Conservation (phyloP, 1,140 invertebrate species). For the Zaprionus capensis region DNA sequence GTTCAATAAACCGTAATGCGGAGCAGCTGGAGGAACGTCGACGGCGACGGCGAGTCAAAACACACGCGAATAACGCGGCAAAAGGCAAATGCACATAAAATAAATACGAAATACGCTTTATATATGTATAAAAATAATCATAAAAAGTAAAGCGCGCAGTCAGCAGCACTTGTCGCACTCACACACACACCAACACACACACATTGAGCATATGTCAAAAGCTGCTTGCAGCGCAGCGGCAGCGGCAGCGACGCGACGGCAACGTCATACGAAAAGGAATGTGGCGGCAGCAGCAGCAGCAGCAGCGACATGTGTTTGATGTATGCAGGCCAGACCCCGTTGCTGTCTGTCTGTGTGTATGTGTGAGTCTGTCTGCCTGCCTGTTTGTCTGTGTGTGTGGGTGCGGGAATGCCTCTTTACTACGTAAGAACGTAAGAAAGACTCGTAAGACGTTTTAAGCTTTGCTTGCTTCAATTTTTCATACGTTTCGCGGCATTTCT, state of each 20-base stretch:
- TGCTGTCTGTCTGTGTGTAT: constrained; percentile 8
- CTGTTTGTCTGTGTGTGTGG: constrained; percentile 37
- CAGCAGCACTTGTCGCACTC: constrained; percentile 47
- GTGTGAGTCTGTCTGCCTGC: constrained; percentile 1
- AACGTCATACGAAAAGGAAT: constrained; percentile 61
- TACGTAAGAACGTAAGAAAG: constrained; percentile 65
- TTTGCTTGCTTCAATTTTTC: constrained; percentile 54
- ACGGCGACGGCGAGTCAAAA: constrained; percentile 39
- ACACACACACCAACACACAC: constrained; percentile 32
- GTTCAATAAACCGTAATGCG: constrained; percentile 59
- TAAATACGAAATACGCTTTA: constrained; percentile 60
- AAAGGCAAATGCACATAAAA: constrained; percentile 75
- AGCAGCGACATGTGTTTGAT: constrained; percentile 66
- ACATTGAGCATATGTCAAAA: constrained; percentile 35
- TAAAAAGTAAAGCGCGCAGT: constrained; percentile 60
- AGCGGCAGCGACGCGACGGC: constrained; percentile 21
- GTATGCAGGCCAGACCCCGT: constrained; percentile 32
- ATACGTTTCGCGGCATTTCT: constrained; percentile 60
- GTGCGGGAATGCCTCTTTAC: constrained; percentile 67
- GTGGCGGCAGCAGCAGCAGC: constrained; percentile 36
- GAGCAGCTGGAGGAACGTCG: neutral
- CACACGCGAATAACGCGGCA: constrained; percentile 70
- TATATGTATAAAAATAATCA: constrained; percentile 59
- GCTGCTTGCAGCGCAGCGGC: constrained; percentile 33
- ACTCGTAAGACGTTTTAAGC: constrained; percentile 48